Conservation (phyloP, 2,888 invertebrate genomes). For the Eilema depressum region DNA sequence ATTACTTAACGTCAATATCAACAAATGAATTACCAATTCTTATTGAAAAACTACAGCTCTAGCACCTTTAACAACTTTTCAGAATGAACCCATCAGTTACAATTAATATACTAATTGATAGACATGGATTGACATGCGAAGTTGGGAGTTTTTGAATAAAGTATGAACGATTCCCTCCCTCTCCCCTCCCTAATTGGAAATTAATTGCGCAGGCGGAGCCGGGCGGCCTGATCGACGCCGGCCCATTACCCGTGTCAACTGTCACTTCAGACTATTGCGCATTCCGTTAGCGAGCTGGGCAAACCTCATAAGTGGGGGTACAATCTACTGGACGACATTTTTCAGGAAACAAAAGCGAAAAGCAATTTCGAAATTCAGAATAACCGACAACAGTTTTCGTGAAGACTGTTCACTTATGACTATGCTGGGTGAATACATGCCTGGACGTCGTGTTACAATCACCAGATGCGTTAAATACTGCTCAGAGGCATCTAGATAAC, state of each 20-base stretch:
- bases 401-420: too few species aligned
- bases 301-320: background rate
- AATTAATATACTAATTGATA: background rate
- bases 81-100: background rate
- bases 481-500: too few species aligned
- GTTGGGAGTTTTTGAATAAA: slow-evolving; percentile 4
- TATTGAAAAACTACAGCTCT: background rate
- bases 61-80: background rate
- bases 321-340: background rate
- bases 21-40: too few species aligned
- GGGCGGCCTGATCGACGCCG: background rate
- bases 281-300: background rate
- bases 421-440: too few species aligned
- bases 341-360: background rate
- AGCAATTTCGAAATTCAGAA: too few species aligned
- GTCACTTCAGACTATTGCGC: background rate
- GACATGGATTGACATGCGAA: slow-evolving; percentile 1
- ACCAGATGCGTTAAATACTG: too few species aligned
- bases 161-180: background rate
- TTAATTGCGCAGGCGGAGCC: background rate
- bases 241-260: background rate
- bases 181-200: background rate
- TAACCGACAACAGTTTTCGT: too few species aligned
- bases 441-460: too few species aligned
- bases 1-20: too few species aligned